phyloP scores from a whole-genome alignment of 2,797 vertebrate species.

The Diplodus puntazzo region DNA sequence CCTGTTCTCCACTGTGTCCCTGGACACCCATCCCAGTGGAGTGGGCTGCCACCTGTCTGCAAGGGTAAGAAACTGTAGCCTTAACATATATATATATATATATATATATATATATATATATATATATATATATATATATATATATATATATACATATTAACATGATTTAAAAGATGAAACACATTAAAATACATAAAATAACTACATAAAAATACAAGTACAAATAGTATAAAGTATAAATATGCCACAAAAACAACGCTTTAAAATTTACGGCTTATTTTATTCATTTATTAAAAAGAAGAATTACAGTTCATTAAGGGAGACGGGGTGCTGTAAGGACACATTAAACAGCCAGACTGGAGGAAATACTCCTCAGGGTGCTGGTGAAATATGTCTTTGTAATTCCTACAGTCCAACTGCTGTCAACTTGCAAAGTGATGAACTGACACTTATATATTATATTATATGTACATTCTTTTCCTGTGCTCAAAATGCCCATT shows the following conservation, averaged over 20 bases:
- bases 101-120: too few species aligned
- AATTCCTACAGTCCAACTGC: neutral
- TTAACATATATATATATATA: neutral
- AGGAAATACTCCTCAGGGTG: conserved; percentile 1
- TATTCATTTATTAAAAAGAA: too few species aligned
- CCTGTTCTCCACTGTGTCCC: conserved; percentile 91
- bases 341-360: neutral
- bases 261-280: too few species aligned
- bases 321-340: conserved; percentile 3
- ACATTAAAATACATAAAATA: neutral
- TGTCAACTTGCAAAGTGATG: neutral
- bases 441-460: neutral
- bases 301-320: neutral
- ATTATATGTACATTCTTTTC: neutral
- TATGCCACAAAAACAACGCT: too few species aligned
- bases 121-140: neutral
- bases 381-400: neutral
- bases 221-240: too few species aligned
- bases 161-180: neutral
- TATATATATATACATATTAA: neutral
- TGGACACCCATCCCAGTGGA: conserved; percentile 94
- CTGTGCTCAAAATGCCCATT: neutral
- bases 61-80: conserved; percentile 83
- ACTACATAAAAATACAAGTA: too few species aligned
- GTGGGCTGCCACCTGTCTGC: conserved; percentile 91